Evolutionary conservation across 2,888 invertebrate genomes (phyloP).

Genomic region (Tipula confusa): DNA sequence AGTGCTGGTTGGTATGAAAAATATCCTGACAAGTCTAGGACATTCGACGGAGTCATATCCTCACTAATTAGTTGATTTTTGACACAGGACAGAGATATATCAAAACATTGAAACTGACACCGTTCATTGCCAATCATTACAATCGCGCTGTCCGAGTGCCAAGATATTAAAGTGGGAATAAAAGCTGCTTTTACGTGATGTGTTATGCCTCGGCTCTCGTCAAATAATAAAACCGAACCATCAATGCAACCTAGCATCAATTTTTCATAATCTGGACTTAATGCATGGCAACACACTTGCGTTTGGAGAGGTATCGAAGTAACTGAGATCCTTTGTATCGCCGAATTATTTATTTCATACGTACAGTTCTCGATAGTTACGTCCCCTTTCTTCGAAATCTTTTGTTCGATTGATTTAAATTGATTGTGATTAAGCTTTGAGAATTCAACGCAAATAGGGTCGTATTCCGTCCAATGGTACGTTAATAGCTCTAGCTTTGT

Average conservation of each 20-base stretch:
- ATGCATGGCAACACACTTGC: conserved; percentile 60
- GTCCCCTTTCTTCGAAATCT: conserved; percentile 65
- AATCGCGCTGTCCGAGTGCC: conserved; percentile 68
- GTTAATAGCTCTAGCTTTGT: conserved; percentile 69
- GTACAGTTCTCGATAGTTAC: conserved; percentile 67
- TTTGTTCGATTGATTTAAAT: conserved; percentile 77
- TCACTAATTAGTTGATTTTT: conserved; percentile 64
- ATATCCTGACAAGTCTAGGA: conserved; percentile 59
- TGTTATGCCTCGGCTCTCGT: conserved; percentile 68
- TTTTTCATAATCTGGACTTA: conserved; percentile 69
- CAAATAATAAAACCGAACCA: conserved; percentile 74
- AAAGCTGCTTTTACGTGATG: conserved; percentile 73
- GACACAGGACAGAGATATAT: conserved; percentile 64
- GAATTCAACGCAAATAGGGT: conserved; percentile 77
- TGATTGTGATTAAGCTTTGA: conserved; percentile 66
- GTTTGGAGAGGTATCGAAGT: conserved; percentile 67
- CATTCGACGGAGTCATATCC: conserved; percentile 57
- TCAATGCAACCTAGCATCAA: conserved; percentile 80
- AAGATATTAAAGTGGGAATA: conserved; percentile 62
- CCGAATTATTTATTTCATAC: conserved; percentile 57
- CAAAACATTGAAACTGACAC: conserved; percentile 72
- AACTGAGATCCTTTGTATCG: conserved; percentile 60
- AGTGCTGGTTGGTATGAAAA: conserved; percentile 54
- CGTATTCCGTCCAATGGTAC: conserved; percentile 81
- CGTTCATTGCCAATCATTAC: conserved; percentile 65